phyloP scores from a whole-genome alignment of 2,113 vertebrate genomes.

The Physeter macrocephalus region DNA sequence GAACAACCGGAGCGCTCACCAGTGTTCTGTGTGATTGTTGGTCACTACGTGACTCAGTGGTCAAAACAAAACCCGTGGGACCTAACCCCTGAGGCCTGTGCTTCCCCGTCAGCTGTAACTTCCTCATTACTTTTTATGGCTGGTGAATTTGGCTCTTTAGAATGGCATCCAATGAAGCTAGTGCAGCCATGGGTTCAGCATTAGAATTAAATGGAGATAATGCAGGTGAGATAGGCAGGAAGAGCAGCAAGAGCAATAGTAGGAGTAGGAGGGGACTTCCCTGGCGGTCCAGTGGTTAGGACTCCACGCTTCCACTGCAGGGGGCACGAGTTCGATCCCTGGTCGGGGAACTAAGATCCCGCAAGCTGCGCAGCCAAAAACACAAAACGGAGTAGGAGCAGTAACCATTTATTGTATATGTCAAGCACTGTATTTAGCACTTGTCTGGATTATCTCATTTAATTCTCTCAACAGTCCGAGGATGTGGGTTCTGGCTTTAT shows the following conservation, averaged over 20 bases:
- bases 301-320: no score
- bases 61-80: constrained; percentile 46
- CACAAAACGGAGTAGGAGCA: neutral
- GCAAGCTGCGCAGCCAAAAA: no score
- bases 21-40: neutral
- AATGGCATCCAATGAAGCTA: neutral
- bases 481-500: neutral
- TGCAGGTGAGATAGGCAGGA: neutral
- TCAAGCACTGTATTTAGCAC: neutral
- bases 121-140: constrained; percentile 57
- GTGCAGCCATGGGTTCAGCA: neutral
- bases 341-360: no score
- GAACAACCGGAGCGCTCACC: neutral
- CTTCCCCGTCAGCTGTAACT: neutral
- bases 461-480: neutral
- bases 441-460: constrained; percentile 11
- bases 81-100: constrained; percentile 12
- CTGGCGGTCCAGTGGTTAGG: no score
- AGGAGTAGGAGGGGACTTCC: neutral
- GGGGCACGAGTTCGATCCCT: no score
- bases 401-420: neutral
- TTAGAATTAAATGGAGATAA: neutral
- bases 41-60: constrained; percentile 46
- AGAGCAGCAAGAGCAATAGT: neutral
- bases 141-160: constrained; percentile 10